phyloP scores from a whole-genome alignment of 2,113 vertebrate genomes.

The Dipodomys spectabilis region DNA sequence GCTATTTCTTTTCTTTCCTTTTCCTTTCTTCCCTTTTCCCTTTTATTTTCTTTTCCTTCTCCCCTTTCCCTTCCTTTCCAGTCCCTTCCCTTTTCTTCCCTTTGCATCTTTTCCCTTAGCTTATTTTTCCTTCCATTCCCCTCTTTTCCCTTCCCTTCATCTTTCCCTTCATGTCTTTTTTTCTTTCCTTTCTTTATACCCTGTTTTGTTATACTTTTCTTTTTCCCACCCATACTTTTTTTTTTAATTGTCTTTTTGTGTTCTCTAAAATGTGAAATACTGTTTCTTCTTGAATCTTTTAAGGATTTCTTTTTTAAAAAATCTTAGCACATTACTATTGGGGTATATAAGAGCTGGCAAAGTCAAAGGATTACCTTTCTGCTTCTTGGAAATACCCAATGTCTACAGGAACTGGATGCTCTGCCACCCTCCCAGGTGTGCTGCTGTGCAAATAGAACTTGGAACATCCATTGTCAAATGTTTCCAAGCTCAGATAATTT shows the following conservation, averaged over 20 bases:
- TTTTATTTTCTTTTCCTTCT: too few species aligned
- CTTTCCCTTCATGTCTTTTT: not conserved
- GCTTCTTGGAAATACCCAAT: not conserved
- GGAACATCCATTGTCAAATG: not conserved
- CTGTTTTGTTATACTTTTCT: too few species aligned
- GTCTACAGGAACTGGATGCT: not conserved
- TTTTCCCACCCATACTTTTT: not conserved
- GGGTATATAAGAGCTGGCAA: not conserved
- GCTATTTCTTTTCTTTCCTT: not conserved
- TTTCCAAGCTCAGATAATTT: constrained; percentile 9
- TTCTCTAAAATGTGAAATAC: not conserved
- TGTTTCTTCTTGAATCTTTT: not conserved
- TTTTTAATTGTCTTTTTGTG: constrained; percentile 12
- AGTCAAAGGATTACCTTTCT: not conserved
- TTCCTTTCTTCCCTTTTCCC: too few species aligned
- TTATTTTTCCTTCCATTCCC: too few species aligned
- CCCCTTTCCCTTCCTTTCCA: not conserved
- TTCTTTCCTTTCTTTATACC: too few species aligned
- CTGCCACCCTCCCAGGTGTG: not conserved
- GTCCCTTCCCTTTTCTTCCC: not conserved
- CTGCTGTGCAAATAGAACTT: not conserved
- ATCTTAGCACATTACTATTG: not conserved
- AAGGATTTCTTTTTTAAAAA: not conserved
- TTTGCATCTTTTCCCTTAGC: not conserved
- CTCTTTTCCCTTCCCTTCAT: not conserved